Percentiles rank a stretch among this genome's conserved stretches.
Conservation (phyloP, 2,113 vertebrate genomes). For the Zapus hudsonius region DNA sequence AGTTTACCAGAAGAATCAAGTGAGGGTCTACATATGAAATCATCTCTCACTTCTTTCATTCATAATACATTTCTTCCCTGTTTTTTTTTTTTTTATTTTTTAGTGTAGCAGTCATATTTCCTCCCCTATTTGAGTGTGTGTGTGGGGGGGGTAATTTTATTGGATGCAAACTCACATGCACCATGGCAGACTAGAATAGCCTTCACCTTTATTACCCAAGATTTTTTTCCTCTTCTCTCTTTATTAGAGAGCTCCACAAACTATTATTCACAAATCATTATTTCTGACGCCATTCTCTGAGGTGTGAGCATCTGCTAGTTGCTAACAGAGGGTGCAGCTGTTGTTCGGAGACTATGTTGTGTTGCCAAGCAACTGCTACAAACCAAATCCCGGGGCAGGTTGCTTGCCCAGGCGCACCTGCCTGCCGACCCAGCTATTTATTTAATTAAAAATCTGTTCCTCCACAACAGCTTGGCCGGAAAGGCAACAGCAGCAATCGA, state of each 20-base stretch:
- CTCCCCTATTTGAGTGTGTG: too few species aligned
- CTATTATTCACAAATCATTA: conserved; percentile 44
- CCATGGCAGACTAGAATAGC: neutral
- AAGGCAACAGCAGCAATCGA: conserved; percentile 63
- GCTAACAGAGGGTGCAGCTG: conserved; percentile 73
- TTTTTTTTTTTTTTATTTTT: neutral
- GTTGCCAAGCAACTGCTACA: conserved; percentile 78
- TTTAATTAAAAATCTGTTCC: conserved; percentile 81
- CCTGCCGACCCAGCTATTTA: conserved; percentile 76
- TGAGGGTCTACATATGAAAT: neutral
- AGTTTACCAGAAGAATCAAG: conserved; percentile 8
- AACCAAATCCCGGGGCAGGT: conserved; percentile 81
- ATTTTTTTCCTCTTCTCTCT: neutral
- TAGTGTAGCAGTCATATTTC: neutral
- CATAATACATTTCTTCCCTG: neutral
- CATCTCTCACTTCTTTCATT: neutral
- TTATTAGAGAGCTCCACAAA: conserved; percentile 51
- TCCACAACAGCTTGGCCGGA: conserved; percentile 33
- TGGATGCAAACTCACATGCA: neutral
- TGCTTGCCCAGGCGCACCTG: conserved; percentile 76
- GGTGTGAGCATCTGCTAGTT: conserved; percentile 77
- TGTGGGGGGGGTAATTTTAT: too few species aligned
- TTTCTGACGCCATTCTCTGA: conserved; percentile 72
- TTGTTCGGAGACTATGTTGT: conserved; percentile 65
- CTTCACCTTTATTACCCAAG: conserved; percentile 34